Evolutionary conservation across 2,797 vertebrate species (phyloP), one percentile per base, ranked within the genome.

Genomic region (Channallabes apus): DNA sequence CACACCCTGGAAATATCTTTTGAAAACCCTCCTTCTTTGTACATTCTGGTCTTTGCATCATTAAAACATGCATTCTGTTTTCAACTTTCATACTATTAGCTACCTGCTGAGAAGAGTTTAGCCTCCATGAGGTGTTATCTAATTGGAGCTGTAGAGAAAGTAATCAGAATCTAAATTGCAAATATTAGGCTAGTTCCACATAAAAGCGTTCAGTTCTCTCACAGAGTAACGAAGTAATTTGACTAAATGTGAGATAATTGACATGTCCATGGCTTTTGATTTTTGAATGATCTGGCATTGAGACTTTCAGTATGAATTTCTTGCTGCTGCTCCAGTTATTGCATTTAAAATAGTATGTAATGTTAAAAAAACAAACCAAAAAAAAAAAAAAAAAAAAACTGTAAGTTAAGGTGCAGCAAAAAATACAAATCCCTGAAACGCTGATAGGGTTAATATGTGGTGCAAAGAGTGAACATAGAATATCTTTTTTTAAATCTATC

Each of bases 91-190:
- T 84, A 86, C 86, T 82, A 91, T 93, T 91, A 93, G 91, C 82
- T 84, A 85, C 92, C 92, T 89, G 93, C 91, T 93, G 91, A 86
- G 87, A 32, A 15, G 18, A 62, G 89, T 90, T 94, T 87, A 88
- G 84, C 81, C 87, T 88, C 82, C 87, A 58, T 81, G 86, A 67
- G 89, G 77, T 88, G 87, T 90, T 88, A 85, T 80, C 82, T 91
- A 90, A 93, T 91, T 94, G 88, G 86, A 91, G 83, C 82, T 56
- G 82, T 76, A 83, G 79, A 83, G 79, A 83, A 72, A 88, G 89
- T 88, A 87, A 88, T 91, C 86, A 46, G 51, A 20, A 86, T 77
- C 56, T 76, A 76, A 91, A 92, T 90, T 88, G 85, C 89, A 86
- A 73, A 68, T 75, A 51, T 94, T 91, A 90, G 83, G 88, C 84